phyloP scores from a whole-genome alignment of 2,888 invertebrate genomes.

The Xestia sexstrigata region DNA sequence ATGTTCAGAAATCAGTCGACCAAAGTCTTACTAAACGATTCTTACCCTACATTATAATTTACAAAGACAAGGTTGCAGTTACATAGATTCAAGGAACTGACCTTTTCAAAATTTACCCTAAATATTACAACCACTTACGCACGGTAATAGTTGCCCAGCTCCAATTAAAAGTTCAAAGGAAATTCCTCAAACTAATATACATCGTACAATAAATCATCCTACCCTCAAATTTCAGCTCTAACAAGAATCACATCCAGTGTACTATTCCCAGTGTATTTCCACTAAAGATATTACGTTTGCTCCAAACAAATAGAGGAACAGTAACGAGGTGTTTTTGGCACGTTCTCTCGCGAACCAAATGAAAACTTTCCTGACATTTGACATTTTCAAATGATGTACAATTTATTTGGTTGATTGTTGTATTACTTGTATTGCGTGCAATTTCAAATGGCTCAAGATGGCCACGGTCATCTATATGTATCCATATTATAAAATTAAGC shows the following conservation, averaged over 20 bases:
- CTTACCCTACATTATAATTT: no score
- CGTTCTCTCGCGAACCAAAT: constrained; percentile 25
- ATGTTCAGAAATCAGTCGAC: no score
- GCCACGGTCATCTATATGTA: not conserved
- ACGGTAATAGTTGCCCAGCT: not conserved
- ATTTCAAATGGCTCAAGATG: not conserved
- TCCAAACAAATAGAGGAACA: constrained; percentile 24
- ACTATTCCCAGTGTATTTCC: constrained; percentile 45
- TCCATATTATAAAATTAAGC: not conserved
- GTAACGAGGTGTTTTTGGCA: constrained; percentile 59
- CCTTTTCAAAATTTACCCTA: no score
- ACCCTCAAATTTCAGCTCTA: constrained; percentile 27
- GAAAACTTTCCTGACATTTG: constrained; percentile 50
- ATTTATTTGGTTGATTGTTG: constrained; percentile 19
- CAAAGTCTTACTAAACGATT: no score
- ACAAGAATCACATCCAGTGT: constrained; percentile 35
- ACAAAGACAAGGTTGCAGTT: not conserved
- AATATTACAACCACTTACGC: not conserved
- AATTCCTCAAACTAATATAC: constrained; percentile 4
- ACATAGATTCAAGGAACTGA: not conserved
- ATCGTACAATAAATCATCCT: constrained; percentile 6
- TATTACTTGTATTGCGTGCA: not conserved
- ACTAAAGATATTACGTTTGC: constrained; percentile 50
- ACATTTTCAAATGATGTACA: constrained; percentile 46
- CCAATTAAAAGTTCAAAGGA: constrained; percentile 31